Percentiles rank a stretch among this genome's conserved stretches.
phyloP scores from a whole-genome alignment of 2,888 invertebrate genomes.

The Artemia sp. region DNA sequence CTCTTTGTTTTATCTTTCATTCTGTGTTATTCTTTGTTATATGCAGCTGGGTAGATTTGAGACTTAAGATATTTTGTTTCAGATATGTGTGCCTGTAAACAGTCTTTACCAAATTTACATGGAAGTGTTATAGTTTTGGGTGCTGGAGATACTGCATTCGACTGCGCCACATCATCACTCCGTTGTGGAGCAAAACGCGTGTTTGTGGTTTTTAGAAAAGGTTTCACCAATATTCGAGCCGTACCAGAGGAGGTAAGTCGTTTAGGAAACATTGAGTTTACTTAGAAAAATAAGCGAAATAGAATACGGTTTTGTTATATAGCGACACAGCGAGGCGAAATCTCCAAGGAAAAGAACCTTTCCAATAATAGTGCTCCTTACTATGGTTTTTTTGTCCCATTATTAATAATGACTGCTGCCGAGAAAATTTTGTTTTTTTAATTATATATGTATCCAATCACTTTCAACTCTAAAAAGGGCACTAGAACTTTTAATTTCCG shows the following conservation, averaged over 20 bases:
- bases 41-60: neutral
- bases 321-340: too few species aligned
- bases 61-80: constrained; percentile 18
- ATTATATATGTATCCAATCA: too few species aligned
- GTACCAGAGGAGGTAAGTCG: constrained; percentile 80
- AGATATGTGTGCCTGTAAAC: constrained; percentile 64
- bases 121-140: constrained; percentile 76
- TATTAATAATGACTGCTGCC: too few species aligned
- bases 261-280: neutral
- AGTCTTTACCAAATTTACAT: constrained; percentile 49
- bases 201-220: constrained; percentile 82
- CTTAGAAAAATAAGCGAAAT: constrained; percentile 14
- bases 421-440: too few species aligned
- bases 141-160: constrained; percentile 96
- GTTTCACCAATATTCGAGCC: constrained; percentile 82
- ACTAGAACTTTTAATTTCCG: too few species aligned
- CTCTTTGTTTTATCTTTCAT: too few species aligned
- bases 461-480: too few species aligned
- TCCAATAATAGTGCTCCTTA: too few species aligned
- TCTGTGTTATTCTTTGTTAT: neutral
- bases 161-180: constrained; percentile 92
- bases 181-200: constrained; percentile 85
- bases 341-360: too few species aligned
- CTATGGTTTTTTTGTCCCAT: too few species aligned
- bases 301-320: neutral